Percentiles rank a stretch among this genome's conserved stretches.
phyloP scores from a whole-genome alignment of 1,140 invertebrate genomes.

The Sitobion miscanthi region DNA sequence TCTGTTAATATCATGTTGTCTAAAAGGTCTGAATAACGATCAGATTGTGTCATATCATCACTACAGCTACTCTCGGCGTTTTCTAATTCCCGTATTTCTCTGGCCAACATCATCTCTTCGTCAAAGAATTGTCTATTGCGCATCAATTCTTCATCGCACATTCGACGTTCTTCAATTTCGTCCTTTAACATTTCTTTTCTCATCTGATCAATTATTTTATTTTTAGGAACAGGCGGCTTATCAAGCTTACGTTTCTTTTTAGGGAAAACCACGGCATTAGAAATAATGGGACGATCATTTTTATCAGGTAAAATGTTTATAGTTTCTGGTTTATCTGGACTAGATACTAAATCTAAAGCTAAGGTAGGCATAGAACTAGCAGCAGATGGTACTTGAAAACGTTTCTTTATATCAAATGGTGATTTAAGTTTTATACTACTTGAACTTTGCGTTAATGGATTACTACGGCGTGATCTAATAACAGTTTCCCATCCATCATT shows the following conservation, averaged over 20 bases:
- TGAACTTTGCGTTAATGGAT: constrained; percentile 58
- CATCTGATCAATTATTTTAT: constrained; percentile 50
- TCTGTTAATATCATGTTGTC: constrained; percentile 51
- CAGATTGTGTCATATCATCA: constrained; percentile 54
- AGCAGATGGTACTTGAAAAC: constrained; percentile 67
- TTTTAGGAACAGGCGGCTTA: constrained; percentile 47
- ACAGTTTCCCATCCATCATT: constrained; percentile 73
- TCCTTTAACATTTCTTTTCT: constrained; percentile 56
- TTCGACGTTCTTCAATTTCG: constrained; percentile 56
- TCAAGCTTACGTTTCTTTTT: constrained; percentile 44
- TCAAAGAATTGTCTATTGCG: constrained; percentile 70
- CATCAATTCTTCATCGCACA: constrained; percentile 58
- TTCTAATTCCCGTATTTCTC: constrained; percentile 80
- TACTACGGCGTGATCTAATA: constrained; percentile 60
- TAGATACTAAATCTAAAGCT: constrained; percentile 58
- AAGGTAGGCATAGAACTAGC: constrained; percentile 69
- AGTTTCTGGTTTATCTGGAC: constrained; percentile 16
- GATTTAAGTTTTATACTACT: constrained; percentile 57
- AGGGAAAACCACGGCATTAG: constrained; percentile 44
- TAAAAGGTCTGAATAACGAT: constrained; percentile 52
- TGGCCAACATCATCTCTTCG: constrained; percentile 80
- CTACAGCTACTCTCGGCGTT: constrained; percentile 68
- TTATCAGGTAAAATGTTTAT: constrained; percentile 33
- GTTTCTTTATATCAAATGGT: constrained; percentile 60
- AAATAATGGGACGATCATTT: constrained; percentile 56